These are phyloP conservation scores for Galaxias olidus DNA, from an alignment of 2,797 vertebrate genomes.

Conservation along the genomic window DNA sequence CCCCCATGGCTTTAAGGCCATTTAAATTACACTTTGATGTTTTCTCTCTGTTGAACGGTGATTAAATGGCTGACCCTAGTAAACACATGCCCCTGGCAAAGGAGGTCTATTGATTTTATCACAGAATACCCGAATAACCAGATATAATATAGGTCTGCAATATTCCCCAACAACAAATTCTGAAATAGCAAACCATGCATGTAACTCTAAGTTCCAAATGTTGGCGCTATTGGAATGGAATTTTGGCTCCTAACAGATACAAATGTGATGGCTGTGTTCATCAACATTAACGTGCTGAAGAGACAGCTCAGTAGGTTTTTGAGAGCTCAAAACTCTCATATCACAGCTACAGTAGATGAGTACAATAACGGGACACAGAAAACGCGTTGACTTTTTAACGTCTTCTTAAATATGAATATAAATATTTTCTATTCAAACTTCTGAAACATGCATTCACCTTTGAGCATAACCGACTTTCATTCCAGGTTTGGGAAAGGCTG, in stretches of 20 bases:
- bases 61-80: slow-evolving; percentile 83
- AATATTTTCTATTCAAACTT: too few relatives aligned
- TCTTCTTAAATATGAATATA: too few relatives aligned
- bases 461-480: background rate
- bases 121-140: slow-evolving; percentile 29
- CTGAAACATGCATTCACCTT: too few relatives aligned
- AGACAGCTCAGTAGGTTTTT: slow-evolving; percentile 68
- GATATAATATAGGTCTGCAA: background rate
- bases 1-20: slow-evolving; percentile 80
- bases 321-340: slow-evolving; percentile 29
- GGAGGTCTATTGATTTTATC: slow-evolving; percentile 68
- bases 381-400: too few relatives aligned
- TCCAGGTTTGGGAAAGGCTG: slow-evolving; percentile 23
- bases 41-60: slow-evolving; percentile 79
- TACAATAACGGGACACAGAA: too few relatives aligned
- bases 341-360: too few relatives aligned
- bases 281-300: slow-evolving; percentile 56
- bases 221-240: slow-evolving; percentile 61
- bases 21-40: slow-evolving; percentile 89
- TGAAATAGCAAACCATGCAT: slow-evolving; percentile 2
- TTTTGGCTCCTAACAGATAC: slow-evolving; percentile 70
- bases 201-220: slow-evolving; percentile 57
- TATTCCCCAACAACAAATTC: background rate
- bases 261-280: slow-evolving; percentile 64
- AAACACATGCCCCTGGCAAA: slow-evolving; percentile 80